Conservation (phyloP, 2,797 vertebrate species). For the Intellagama lesueurii region DNA sequence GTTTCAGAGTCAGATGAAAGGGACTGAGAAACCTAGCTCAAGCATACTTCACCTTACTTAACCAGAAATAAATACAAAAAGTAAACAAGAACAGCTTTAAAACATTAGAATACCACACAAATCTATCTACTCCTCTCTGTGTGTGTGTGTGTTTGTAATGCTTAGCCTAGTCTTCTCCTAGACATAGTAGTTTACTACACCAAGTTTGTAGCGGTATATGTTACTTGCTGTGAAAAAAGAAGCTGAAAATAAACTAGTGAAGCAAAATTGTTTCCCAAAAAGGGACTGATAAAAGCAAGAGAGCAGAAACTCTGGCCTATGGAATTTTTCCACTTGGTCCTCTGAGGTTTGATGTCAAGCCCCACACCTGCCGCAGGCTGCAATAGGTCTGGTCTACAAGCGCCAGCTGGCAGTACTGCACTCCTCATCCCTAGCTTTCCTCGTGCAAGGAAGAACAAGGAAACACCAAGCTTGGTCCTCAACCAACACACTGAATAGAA, state of each 20-base stretch:
- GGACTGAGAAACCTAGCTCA: slow-evolving; percentile 1
- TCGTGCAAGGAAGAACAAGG: too few species aligned
- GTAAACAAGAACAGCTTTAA: background rate
- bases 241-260: background rate
- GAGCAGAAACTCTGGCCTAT: background rate
- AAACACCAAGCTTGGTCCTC: too few species aligned
- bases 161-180: background rate
- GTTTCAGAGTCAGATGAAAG: background rate
- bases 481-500: too few species aligned
- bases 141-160: background rate
- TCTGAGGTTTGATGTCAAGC: too few species aligned
- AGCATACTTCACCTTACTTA: background rate
- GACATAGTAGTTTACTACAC: background rate
- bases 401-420: too few species aligned
- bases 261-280: background rate
- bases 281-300: background rate
- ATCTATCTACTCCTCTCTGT: background rate
- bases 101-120: background rate
- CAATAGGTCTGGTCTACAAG: too few species aligned
- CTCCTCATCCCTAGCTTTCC: too few species aligned
- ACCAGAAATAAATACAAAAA: background rate
- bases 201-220: too few species aligned
- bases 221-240: background rate
- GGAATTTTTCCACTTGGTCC: too few species aligned
- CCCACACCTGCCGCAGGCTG: too few species aligned